These are phyloP conservation scores for Miichthys miiuy DNA, from an alignment of 2,797 vertebrate genomes.

Conservation along the genomic window DNA sequence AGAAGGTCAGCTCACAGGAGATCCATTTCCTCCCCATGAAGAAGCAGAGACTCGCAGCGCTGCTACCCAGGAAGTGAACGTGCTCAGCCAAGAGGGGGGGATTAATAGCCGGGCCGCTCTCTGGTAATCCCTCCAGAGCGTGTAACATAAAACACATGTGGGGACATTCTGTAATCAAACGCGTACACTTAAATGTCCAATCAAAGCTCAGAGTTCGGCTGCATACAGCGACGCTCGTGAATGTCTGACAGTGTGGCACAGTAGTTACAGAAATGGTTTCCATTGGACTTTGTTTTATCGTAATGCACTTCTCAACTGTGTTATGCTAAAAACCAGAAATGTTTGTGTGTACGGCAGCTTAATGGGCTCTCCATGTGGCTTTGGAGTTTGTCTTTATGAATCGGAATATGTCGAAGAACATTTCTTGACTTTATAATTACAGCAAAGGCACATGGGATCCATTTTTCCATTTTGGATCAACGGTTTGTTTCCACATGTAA, in stretches of 20 bases:
- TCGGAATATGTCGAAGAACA: conserved; percentile 40
- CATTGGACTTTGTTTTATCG: conserved; percentile 26
- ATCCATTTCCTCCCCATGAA: conserved; percentile 99
- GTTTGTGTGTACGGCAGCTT: conserved; percentile 66
- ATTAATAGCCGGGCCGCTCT: conserved; percentile 48
- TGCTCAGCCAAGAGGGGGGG: conserved; percentile 20
- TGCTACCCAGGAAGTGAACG: conserved; percentile 96
- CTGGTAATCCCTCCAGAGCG: conserved; percentile 48
- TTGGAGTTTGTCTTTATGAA: conserved; percentile 57
- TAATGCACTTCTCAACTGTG: conserved; percentile 42
- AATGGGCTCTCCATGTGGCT: conserved; percentile 65
- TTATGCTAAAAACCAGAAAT: conserved; percentile 34
- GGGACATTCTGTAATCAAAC: conserved; percentile 57
- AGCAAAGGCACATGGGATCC: conserved; percentile 48
- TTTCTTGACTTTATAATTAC: conserved; percentile 49
- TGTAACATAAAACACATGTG: conserved; percentile 66
- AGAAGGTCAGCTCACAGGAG: conserved; percentile 99
- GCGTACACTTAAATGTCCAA: conserved; percentile 47
- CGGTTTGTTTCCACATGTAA: conserved; percentile 61
- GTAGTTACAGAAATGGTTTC: conserved; percentile 24
- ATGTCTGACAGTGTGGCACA: conserved; percentile 45
- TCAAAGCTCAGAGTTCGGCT: conserved; percentile 44
- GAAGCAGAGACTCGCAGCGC: conserved; percentile 96
- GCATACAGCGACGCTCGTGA: conserved; percentile 33
- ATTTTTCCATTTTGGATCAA: conserved; percentile 48